Percentiles rank a stretch among this genome's conserved stretches.
Evolutionary conservation across 2,113 vertebrate species (phyloP).

Genomic region (Amphiprion ocellaris): DNA sequence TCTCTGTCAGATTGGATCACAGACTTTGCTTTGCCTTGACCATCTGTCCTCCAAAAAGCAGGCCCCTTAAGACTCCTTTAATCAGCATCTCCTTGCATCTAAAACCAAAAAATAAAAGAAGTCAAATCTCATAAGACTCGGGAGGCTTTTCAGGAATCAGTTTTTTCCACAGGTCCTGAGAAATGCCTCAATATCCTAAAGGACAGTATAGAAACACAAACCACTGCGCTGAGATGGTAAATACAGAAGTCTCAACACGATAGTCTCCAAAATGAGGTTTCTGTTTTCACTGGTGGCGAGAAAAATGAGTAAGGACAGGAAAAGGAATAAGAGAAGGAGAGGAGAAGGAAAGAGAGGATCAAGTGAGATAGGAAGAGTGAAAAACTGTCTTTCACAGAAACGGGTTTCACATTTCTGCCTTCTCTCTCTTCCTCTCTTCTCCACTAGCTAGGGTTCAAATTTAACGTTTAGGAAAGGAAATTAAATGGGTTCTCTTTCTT

Average conservation of each 20-base stretch:
- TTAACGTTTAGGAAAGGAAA: not conserved
- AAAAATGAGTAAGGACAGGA: not conserved
- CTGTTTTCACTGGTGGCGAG: too few species aligned
- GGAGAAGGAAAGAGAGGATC: not conserved
- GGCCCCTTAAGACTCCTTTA: conserved; percentile 17
- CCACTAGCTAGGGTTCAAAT: not conserved
- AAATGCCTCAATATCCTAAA: not conserved
- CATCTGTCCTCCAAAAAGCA: conserved; percentile 40
- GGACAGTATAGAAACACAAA: not conserved
- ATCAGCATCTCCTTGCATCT: not conserved
- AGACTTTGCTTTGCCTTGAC: conserved; percentile 36
- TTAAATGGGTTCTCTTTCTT: not conserved
- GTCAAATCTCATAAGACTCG: not conserved
- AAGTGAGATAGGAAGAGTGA: not conserved
- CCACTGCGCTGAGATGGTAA: not conserved
- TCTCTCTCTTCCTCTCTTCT: not conserved
- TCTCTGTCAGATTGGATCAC: conserved; percentile 31
- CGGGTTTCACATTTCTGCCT: not conserved
- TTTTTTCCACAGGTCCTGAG: not conserved
- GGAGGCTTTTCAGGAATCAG: not conserved
- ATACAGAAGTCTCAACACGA: not conserved
- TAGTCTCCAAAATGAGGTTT: not conserved
- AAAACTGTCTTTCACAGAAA: not conserved
- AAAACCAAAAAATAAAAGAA: not conserved
- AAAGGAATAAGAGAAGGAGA: not conserved